Base-by-base conservation (phyloP, 2,113 vertebrate species). In the Lichenostomus cassidix region DNA sequence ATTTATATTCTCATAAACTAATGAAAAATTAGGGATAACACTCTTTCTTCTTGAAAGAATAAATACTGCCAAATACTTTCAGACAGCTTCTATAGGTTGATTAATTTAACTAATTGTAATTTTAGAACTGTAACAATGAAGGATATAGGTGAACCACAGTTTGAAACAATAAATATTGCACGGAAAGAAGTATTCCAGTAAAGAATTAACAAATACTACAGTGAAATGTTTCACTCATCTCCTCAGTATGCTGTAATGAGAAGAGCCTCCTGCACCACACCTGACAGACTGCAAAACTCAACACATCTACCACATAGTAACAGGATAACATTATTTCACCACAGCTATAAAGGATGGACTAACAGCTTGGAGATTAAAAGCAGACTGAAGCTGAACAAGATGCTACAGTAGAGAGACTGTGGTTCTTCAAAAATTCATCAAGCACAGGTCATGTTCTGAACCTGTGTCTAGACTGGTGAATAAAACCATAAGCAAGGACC, bases 391-490 rank as follows among this genome's bases (percentile, higher is more conserved):
- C 0, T 79, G 37, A 91, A 64, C 14, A 44, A 74, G 52, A 87
- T 76, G 24, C 67, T 79, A 44, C 17, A 58, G 47, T 1, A 60
- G 50, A 39, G 24, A 89, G 41, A 76, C 35, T 41, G 37, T 12
- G 12, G 58, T 31, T 83, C 56, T 65, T 63, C 63, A 85, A 53
- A 53, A 83, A 83, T 12, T 46, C 42, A 69, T 12, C 24, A 74
- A 65, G 28, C 41, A 69, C 37, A 53, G 44, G 39, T 50, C 1
- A 0, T 0, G 0, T 56, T 76, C 42, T 8, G 3, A 86, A 55
- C 37, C 12, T 2, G 2, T 10, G 47, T 27, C 58, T 60, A 69
- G 49, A 64, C n/a, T 28, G 22, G 11, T 20, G 19, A 86, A 21
- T 42, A 55, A 77, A 85, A 65, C 0, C 41, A 41, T 56, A 44